A percentile compares a stretch with the other conserved stretches of the same genome.
Evolutionary conservation across 2,113 vertebrate species (phyloP).

Genomic region (Chinchilla lanigera): DNA sequence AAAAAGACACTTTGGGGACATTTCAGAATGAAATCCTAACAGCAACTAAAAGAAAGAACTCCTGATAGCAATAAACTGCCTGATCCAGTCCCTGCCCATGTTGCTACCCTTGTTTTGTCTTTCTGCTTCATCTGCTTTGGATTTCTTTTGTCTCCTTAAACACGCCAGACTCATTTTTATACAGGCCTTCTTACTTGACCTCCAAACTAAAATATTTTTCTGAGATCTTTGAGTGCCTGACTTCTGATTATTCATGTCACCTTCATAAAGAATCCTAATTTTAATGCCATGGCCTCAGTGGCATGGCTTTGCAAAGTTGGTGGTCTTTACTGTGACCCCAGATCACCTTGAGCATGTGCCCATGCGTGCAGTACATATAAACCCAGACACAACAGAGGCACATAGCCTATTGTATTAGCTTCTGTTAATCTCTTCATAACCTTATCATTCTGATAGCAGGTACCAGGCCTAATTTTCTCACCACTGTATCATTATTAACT

Average conservation of each 20-base stretch:
- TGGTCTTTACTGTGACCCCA: background rate
- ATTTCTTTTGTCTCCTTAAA: background rate
- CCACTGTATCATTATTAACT: background rate
- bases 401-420: background rate
- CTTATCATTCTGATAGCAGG: background rate
- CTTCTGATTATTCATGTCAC: background rate
- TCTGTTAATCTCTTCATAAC: background rate
- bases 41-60: background rate
- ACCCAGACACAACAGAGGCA: background rate
- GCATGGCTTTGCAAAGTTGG: background rate
- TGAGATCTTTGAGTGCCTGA: background rate
- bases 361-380: fast-evolving
- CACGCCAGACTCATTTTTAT: background rate
- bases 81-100: too few relatives aligned
- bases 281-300: background rate
- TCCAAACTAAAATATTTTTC: background rate
- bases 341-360: background rate
- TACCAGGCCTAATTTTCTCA: background rate
- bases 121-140: background rate
- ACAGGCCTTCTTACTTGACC: background rate
- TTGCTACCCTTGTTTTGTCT: background rate
- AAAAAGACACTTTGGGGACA: background rate
- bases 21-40: background rate
- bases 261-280: background rate
- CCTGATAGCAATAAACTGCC: background rate